Percentiles rank a stretch among this genome's conserved stretches.
Conservation (phyloP, 1,140 invertebrate genomes). For the Latrodectus geometricus region DNA sequence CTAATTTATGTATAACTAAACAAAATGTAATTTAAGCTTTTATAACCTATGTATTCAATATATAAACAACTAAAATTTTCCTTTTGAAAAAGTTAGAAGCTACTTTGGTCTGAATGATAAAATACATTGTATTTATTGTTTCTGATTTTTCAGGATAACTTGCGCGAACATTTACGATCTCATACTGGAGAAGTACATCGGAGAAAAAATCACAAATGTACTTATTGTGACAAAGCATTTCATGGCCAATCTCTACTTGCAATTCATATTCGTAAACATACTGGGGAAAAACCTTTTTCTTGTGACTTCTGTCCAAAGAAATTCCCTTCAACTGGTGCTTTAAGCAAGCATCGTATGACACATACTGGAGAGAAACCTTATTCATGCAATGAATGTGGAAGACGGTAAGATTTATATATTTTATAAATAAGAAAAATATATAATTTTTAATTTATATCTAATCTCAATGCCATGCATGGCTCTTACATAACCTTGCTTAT, state of each 20-base stretch:
- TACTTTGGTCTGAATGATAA: no score
- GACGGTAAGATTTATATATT: constrained; percentile 12
- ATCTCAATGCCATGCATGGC: no score
- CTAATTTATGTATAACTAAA: no score
- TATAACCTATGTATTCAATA: neutral
- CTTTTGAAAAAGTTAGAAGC: no score
- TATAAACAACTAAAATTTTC: neutral
- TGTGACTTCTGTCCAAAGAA: constrained; percentile 78
- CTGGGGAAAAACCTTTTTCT: constrained; percentile 76
- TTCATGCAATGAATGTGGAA: constrained; percentile 67
- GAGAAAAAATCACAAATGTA: constrained; percentile 75
- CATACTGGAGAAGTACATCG: constrained; percentile 79
- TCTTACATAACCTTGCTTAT: no score
- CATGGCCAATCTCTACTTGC: constrained; percentile 76
- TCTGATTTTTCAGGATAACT: constrained; percentile 73
- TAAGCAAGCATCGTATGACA: constrained; percentile 83
- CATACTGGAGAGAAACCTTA: constrained; percentile 88
- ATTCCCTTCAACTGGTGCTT: constrained; percentile 78
- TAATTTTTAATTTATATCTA: no score
- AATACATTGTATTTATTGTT: neutral
- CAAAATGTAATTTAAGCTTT: no score
- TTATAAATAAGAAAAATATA: no score
- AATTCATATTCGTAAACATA: constrained; percentile 79
- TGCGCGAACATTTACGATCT: constrained; percentile 79
- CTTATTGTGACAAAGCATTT: constrained; percentile 79